These are phyloP conservation scores for Clarias gariepinus DNA, from an alignment of 2,113 vertebrate genomes.

Conservation along the genomic window DNA sequence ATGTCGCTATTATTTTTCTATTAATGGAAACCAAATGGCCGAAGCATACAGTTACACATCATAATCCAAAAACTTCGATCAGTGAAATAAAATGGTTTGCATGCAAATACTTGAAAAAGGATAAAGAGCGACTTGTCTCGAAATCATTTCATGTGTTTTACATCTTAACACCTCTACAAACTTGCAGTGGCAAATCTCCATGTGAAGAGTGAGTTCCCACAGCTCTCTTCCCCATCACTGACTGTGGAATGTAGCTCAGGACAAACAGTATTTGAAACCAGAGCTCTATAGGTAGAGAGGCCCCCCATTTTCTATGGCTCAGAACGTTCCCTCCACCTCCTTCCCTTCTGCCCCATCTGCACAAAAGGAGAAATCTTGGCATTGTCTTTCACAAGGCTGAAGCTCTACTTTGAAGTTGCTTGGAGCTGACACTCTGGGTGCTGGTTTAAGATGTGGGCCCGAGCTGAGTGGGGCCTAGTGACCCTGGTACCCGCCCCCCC, in stretches of 20 bases:
- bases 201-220: constrained; percentile 30
- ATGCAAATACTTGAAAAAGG: background rate
- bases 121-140: background rate
- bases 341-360: constrained; percentile 36
- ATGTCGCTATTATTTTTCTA: background rate
- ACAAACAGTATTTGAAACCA: constrained; percentile 52
- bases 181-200: constrained; percentile 9
- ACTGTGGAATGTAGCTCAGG: constrained; percentile 47
- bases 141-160: constrained; percentile 11
- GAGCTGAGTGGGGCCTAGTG: constrained; percentile 23
- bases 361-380: constrained; percentile 60
- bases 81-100: background rate
- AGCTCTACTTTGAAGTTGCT: constrained; percentile 59
- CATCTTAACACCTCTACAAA: constrained; percentile 15
- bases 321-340: constrained; percentile 31
- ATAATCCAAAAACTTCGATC: background rate
- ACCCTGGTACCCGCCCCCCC: constrained; percentile 8
- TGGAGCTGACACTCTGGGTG: constrained; percentile 45
- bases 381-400: constrained; percentile 59
- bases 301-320: constrained; percentile 40
- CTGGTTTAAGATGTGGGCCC: constrained; percentile 38
- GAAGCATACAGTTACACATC: background rate
- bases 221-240: constrained; percentile 36
- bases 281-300: constrained; percentile 49
- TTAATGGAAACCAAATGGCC: background rate